Evolutionary conservation across 2,888 invertebrate species (phyloP), one percentile per base, ranked within the genome.

Genomic region (Troides helena): DNA sequence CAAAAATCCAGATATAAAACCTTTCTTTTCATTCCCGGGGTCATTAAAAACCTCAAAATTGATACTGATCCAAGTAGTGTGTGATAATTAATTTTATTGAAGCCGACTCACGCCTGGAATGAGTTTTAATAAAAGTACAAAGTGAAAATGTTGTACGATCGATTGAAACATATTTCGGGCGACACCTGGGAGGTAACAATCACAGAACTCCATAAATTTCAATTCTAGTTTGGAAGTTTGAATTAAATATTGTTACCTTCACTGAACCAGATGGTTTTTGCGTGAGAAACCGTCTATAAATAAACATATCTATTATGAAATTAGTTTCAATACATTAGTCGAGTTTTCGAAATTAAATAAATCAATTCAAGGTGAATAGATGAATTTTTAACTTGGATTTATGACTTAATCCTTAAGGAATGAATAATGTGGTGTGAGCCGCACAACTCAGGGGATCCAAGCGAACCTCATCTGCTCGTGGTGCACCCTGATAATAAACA

Each of bases 151-250:
- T 59, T 65, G 30, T 56, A 46, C 59, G 12, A 59, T 25, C 53
- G 30, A 60, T 53, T 66, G 7, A 6, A 60, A 36, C 36, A 60
- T 17, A 53, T 60, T 66, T 66, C 4, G 10, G 18, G 50, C 30
- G 50, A 60, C 60, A 61, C 53, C 60, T 66, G 53, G 8, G n/a
- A 5, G 66, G 53, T 50, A 66, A 18, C 53, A 43, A 21, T 61
- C 60, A 66, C 65, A 58, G 57, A 57, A 23, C 21, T 57, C 21
- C 21, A 57, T 68, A 68, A 67, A 53, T 62, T 62, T 36, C 30
- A 67, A 67, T 67, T 56, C 53, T 61, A 62, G 62, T 62, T 39
- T 21, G 56, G 62, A 67, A 67, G 62, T 67, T 67, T 67, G 56
- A 62, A 62, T 61, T 67, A 67, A 62, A 67, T 60, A 56, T 39